Conservation (phyloP, 1,140 invertebrate species). For the Ganaspis sp. region DNA sequence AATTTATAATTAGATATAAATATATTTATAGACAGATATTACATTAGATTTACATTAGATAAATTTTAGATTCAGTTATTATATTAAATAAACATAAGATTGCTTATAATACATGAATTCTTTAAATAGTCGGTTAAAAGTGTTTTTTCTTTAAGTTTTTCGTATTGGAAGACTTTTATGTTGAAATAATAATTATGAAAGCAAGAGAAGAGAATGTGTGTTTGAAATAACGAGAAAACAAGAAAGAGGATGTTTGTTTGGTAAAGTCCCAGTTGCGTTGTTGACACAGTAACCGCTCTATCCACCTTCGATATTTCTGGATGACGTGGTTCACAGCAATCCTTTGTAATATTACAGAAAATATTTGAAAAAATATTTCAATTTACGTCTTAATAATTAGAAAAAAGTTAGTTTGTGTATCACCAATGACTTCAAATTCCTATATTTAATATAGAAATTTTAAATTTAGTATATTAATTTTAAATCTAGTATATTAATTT, state of each 20-base stretch:
- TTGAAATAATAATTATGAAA: conserved; percentile 29
- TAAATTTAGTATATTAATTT: not conserved
- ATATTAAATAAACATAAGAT: not conserved
- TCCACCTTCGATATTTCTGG: conserved; percentile 39
- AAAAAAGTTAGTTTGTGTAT: not conserved
- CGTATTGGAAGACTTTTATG: conserved; percentile 10
- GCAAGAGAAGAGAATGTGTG: conserved; percentile 26
- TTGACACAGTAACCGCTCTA: conserved; percentile 60
- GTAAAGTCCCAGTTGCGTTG: conserved; percentile 61
- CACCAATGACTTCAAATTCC: not conserved
- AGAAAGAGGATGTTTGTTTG: conserved; percentile 65
- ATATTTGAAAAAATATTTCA: conserved; percentile 10
- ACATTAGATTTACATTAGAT: too few species aligned
- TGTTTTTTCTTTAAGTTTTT: conserved; percentile 11
- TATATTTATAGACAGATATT: too few species aligned
- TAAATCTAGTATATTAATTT: not conserved
- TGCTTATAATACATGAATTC: not conserved
- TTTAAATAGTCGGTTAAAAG: conserved; percentile 9
- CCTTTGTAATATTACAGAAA: conserved; percentile 61
- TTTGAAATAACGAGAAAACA: conserved; percentile 55
- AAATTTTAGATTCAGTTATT: too few species aligned
- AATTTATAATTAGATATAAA: too few species aligned
- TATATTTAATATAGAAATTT: not conserved
- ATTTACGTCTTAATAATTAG: not conserved
- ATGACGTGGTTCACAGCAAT: conserved; percentile 47